Evolutionary conservation across 2,888 invertebrate species (phyloP), one percentile per base, ranked within the genome.

Genomic region (Pyrrhosoma nymphula): DNA sequence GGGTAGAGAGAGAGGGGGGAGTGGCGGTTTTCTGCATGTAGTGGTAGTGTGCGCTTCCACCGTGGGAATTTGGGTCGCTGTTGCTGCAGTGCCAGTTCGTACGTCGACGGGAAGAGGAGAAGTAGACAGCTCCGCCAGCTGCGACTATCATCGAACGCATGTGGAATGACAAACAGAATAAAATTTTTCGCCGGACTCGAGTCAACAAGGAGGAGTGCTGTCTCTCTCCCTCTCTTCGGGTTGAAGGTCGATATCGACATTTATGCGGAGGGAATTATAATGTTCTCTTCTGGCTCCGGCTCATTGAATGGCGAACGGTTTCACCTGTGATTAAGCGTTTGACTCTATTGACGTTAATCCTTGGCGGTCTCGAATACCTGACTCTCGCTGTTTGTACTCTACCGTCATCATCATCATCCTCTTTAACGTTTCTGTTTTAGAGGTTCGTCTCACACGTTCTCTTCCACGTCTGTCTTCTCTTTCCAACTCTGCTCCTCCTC

Each of bases 41-140:
- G 82, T 47, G 8, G 47, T 47, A 47, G 47, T 82, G 82, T 18
- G 82, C 82, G 30, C 82, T 35, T 35, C 35, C 30, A 18, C 82
- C 82, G 82, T 82, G 82, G 82, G 82, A 82, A 82, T 82, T 82
- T 82, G 82, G 82, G 82, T 82, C 82, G 82, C 82, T 82, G 82
- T 35, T 26, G 82, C 82, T 26, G 82, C 82, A 82, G 82, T 82
- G 82, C 30, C 82, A 82, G 82, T 82, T 82, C 82, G 82, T 82
- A 82, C 26, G 82, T 35, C 82, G 82, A 35, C 82, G 82, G 82
- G 35, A 82, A 82, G 35, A 82, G 82, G 35, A n/a, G 35, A 26
- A 35, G 82, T 8, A 82, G 82, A 82, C 82, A 82, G 30, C 82
- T 35, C 26, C 82, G 82, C 82, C 82, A 82, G 82, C 82, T 82